phyloP scores from a whole-genome alignment of 1,140 invertebrate species.

The Aplysia californica region DNA sequence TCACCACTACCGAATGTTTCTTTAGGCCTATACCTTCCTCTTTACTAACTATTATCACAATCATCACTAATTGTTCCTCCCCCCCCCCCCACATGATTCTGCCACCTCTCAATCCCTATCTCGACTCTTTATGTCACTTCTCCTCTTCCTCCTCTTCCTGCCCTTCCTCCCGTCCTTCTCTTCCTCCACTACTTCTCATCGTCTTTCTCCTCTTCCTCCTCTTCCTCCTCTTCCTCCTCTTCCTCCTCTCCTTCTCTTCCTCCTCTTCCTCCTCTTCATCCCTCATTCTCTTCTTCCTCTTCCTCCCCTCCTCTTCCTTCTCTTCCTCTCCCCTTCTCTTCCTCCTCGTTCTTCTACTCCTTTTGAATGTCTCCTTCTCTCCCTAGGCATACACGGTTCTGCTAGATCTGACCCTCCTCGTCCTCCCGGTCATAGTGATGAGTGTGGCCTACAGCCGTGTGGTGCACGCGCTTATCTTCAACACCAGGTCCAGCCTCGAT shows the following conservation, averaged over 20 bases:
- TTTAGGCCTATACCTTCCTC: neutral
- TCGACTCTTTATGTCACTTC: neutral
- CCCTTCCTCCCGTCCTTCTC: too few relatives aligned
- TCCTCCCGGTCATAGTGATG: conserved; percentile 18
- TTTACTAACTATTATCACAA: too few relatives aligned
- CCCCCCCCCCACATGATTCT: neutral
- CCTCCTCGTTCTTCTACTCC: too few relatives aligned
- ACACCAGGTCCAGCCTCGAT: conserved; percentile 28
- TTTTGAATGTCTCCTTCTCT: neutral
- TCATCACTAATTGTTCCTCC: too few relatives aligned
- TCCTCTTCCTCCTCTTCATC: neutral
- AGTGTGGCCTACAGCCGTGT: conserved; percentile 69
- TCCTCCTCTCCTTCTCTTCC: neutral
- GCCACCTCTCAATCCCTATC: too few relatives aligned
- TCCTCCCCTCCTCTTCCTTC: conserved; percentile 60
- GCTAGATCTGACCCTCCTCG: conserved; percentile 16
- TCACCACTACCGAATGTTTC: neutral
- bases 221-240: neutral
- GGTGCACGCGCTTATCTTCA: conserved; percentile 63
- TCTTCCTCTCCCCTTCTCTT: too few relatives aligned
- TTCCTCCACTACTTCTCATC: too few relatives aligned
- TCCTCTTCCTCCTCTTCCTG: conserved; percentile 52
- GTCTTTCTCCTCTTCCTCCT: too few relatives aligned
- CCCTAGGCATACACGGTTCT: conserved; percentile 23
- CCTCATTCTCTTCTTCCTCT: conserved; percentile 46